Conservation (phyloP, 2,113 vertebrate genomes). For the Sturnus vulgaris region DNA sequence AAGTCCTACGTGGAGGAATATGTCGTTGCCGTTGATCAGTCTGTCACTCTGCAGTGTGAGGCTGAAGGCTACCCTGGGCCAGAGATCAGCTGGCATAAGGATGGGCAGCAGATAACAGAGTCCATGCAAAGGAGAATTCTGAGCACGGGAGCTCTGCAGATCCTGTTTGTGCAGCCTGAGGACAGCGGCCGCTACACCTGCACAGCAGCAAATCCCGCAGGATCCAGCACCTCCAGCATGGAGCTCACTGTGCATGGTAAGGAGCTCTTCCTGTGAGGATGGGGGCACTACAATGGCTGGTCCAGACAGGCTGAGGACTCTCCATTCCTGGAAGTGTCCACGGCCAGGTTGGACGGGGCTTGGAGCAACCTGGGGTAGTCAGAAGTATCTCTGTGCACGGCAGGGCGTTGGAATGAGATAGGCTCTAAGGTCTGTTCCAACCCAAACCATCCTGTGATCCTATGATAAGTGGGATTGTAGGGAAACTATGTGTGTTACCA, state of each 20-base stretch:
- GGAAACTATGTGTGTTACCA: neutral
- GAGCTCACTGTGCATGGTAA: constrained; percentile 84
- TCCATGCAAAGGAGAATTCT: constrained; percentile 80
- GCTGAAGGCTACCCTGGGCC: constrained; percentile 83
- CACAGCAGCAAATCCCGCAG: constrained; percentile 82
- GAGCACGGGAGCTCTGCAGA: constrained; percentile 84
- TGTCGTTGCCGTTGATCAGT: constrained; percentile 77
- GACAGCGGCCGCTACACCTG: constrained; percentile 87
- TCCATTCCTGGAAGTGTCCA: neutral
- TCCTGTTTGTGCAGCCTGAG: constrained; percentile 80
- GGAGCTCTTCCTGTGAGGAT: neutral
- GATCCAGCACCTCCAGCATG: constrained; percentile 74
- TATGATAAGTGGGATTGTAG: neutral
- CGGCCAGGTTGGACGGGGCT: fast-evolving
- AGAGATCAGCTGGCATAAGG: constrained; percentile 84
- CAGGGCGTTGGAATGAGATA: neutral
- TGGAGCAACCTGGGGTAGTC: neutral
- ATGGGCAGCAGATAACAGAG: constrained; percentile 76
- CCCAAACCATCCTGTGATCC: neutral
- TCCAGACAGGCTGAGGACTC: neutral
- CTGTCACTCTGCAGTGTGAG: constrained; percentile 84
- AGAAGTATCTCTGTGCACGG: fast-evolving
- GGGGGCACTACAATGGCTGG: fast-evolving
- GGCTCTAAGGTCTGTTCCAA: neutral
- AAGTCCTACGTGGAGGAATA: constrained; percentile 71